Evolutionary conservation across 2,888 invertebrate genomes (phyloP).

Genomic region (Andrena marginata): DNA sequence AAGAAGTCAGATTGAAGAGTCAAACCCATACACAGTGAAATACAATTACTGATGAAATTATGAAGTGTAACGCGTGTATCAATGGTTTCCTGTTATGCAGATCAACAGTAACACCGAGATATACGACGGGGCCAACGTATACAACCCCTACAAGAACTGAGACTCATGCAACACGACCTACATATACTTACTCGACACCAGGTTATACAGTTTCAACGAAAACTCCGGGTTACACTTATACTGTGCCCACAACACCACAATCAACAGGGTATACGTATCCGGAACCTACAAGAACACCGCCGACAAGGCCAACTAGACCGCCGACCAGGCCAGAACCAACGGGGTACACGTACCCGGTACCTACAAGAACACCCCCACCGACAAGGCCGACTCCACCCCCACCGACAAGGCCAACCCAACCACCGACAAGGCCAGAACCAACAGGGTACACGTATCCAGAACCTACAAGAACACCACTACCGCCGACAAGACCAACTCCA

Average conservation of each 20-base stretch:
- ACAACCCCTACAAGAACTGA: no score
- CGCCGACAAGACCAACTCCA: conserved; percentile 57
- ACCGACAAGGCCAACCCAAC: conserved; percentile 36
- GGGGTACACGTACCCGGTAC: conserved; percentile 53
- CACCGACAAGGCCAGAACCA: conserved; percentile 23
- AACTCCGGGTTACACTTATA: background rate
- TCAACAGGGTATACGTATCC: conserved; percentile 6
- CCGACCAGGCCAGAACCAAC: conserved; percentile 51
- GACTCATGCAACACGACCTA: no score
- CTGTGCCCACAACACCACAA: conserved; percentile 2
- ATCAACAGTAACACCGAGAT: conserved; percentile 47
- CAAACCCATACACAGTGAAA: background rate
- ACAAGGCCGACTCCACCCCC: conserved; percentile 60
- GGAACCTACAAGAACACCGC: background rate
- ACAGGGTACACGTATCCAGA: conserved; percentile 61
- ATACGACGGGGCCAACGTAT: background rate
- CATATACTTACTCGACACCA: background rate
- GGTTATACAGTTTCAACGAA: background rate
- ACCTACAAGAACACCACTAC: background rate
- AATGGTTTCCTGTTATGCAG: conserved; percentile 4
- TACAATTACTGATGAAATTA: background rate
- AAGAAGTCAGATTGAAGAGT: conserved; percentile 46
- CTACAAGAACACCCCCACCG: background rate
- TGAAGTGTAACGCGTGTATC: background rate
- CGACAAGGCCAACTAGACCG: background rate